These are phyloP conservation scores for Platysternon megacephalum DNA, from an alignment of 2,113 vertebrate genomes.

Conservation along the genomic window DNA sequence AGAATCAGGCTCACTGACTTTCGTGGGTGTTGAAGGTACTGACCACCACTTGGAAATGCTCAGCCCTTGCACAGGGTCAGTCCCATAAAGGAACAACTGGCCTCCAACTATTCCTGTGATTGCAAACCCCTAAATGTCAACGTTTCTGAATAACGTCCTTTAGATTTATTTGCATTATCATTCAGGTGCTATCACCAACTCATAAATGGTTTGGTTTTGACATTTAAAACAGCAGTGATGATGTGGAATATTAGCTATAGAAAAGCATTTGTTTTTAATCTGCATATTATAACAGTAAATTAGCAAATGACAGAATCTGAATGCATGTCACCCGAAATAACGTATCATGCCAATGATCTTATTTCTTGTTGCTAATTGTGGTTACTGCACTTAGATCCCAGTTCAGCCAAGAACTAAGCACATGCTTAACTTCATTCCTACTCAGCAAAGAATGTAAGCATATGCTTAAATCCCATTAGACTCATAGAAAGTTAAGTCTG, in stretches of 20 bases:
- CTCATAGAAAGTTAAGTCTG: too few species aligned
- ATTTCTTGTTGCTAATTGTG: background rate
- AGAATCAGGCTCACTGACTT: background rate
- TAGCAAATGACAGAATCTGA: background rate
- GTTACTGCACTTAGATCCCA: background rate
- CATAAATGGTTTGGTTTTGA: background rate
- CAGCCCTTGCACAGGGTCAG: background rate
- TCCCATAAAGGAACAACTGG: background rate
- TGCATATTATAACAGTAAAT: too few species aligned
- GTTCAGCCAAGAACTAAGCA: background rate
- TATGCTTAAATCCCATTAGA: background rate
- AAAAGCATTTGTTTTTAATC: too few species aligned
- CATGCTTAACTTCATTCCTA: background rate
- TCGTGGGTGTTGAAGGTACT: background rate
- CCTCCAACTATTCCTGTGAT: accelerated
- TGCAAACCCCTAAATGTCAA: background rate
- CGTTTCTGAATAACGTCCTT: accelerated
- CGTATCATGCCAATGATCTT: background rate
- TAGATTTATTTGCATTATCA: background rate
- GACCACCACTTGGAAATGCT: accelerated
- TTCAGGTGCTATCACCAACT: background rate
- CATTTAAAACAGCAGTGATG: background rate
- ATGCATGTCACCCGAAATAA: background rate
- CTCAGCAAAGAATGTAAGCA: background rate
- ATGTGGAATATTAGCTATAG: background rate